Evolutionary conservation across 2,113 vertebrate species (phyloP).

Genomic region (Melozone crissalis): DNA sequence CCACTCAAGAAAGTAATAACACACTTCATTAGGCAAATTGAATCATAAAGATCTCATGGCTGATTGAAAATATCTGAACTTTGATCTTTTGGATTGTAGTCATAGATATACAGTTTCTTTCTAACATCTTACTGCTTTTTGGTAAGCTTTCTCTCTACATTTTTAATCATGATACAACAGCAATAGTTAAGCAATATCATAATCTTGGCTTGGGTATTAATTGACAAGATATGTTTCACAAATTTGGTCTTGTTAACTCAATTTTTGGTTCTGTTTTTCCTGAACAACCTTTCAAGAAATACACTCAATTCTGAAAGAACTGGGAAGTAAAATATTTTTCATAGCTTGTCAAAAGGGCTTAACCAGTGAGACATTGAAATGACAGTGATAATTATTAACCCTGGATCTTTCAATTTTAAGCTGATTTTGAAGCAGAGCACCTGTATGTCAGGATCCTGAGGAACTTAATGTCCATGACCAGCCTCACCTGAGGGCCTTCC

Average conservation of each 20-base stretch:
- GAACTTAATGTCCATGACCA: not conserved
- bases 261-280: not conserved
- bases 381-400: not conserved
- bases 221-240: not conserved
- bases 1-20: not conserved
- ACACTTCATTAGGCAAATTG: not conserved
- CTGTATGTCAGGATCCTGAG: not conserved
- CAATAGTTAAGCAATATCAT: not conserved
- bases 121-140: not conserved
- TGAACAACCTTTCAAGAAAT: not conserved
- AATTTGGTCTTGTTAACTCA: not conserved
- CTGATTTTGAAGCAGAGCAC: not conserved
- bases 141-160: not conserved
- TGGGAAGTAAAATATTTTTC: not conserved
- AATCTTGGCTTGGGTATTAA: not conserved
- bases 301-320: not conserved
- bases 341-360: not conserved
- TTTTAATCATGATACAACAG: not conserved
- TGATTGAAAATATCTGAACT: not conserved
- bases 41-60: not conserved
- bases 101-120: not conserved
- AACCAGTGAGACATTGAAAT: not conserved
- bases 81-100: not conserved
- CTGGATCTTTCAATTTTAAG: not conserved
- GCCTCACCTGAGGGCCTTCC: not conserved